These are phyloP conservation scores for Drymodes brunneopygia DNA, from an alignment of 2,113 vertebrate species.

Conservation along the genomic window DNA sequence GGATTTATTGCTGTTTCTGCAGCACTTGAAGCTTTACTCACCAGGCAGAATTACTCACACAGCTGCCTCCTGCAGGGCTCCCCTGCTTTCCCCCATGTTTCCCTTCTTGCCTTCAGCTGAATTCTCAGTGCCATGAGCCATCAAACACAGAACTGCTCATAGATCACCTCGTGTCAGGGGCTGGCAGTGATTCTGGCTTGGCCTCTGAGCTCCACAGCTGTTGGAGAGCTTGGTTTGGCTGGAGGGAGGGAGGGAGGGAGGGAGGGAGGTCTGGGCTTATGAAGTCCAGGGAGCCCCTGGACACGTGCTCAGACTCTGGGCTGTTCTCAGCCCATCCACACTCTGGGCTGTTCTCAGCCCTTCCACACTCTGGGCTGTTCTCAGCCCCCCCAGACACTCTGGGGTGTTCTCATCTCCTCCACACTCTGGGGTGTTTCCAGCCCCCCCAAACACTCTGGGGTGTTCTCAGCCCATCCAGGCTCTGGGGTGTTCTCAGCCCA, in stretches of 20 bases:
- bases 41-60: background rate
- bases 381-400: too few species aligned
- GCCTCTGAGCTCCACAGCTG: background rate
- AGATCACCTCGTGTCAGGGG: background rate
- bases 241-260: background rate
- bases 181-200: background rate
- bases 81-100: background rate
- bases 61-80: background rate
- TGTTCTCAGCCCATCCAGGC: background rate
- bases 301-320: background rate
- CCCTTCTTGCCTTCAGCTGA: background rate
- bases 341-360: background rate
- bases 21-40: background rate
- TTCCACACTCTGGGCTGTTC: too few species aligned
- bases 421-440: background rate
- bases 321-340: background rate
- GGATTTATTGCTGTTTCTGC: slow-evolving; percentile 43
- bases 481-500: background rate
- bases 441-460: background rate
- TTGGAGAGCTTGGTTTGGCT: background rate
- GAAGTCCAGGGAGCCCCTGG: background rate
- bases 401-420: background rate
- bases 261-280: background rate
- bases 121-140: background rate
- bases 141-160: background rate